Conservation (phyloP, 2,888 invertebrate genomes). For the Ophioninae sp. region DNA sequence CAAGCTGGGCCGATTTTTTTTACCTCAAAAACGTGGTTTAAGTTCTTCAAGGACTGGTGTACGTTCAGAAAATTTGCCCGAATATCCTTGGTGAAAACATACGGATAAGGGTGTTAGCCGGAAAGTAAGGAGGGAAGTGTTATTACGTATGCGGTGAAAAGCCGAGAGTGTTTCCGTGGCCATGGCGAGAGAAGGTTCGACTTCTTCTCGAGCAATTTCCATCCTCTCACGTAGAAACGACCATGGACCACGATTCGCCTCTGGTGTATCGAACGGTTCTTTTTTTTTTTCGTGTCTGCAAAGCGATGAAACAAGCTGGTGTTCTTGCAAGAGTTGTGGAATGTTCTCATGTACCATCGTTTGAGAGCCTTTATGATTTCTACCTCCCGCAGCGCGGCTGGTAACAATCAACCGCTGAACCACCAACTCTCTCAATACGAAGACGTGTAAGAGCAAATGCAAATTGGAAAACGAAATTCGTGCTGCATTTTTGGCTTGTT, state of each 20-base stretch:
- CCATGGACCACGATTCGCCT: constrained; percentile 10
- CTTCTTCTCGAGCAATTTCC: constrained; percentile 45
- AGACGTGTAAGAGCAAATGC: neutral
- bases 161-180: constrained; percentile 40
- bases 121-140: constrained; percentile 37
- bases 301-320: constrained; percentile 17
- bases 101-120: constrained; percentile 46
- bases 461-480: neutral
- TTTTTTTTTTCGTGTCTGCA: constrained; percentile 7
- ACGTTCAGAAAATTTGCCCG: constrained; percentile 39
- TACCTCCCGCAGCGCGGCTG: neutral
- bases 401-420: neutral
- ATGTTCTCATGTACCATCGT: neutral
- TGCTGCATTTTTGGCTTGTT: neutral
- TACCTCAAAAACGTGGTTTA: constrained; percentile 21
- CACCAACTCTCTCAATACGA: neutral
- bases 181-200: constrained; percentile 34
- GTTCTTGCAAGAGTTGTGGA: constrained; percentile 6
- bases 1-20: constrained; percentile 8
- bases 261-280: constrained; percentile 35
- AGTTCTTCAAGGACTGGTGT: constrained; percentile 27
- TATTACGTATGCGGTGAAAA: constrained; percentile 54
- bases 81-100: constrained; percentile 37
- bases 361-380: neutral
- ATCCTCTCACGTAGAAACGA: constrained; percentile 45